These are phyloP conservation scores for Busseola fusca DNA, from an alignment of 2,888 invertebrate species.

Conservation along the genomic window DNA sequence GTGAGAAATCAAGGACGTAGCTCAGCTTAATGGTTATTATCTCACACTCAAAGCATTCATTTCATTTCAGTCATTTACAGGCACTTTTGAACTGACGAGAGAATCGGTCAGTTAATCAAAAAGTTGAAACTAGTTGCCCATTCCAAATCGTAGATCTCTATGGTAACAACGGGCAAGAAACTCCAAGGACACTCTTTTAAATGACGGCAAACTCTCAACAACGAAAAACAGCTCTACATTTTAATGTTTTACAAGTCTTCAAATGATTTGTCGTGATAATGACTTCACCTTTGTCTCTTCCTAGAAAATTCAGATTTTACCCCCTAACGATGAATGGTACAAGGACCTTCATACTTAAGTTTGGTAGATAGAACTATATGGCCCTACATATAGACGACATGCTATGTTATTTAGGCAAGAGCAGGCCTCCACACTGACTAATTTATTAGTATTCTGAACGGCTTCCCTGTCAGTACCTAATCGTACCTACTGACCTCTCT, in stretches of 20 bases:
- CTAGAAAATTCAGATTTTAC: not conserved
- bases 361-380: not conserved
- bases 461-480: constrained; percentile 38
- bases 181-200: too few relatives aligned
- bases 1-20: constrained; percentile 31
- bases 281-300: not conserved
- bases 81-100: not conserved
- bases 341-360: not conserved
- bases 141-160: not conserved
- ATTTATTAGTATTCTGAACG: constrained; percentile 47
- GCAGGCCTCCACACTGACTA: constrained; percentile 28
- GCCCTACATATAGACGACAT: not conserved
- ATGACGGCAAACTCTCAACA: not conserved
- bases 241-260: not conserved
- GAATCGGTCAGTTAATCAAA: not conserved
- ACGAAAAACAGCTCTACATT: not conserved
- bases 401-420: not conserved
- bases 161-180: not conserved
- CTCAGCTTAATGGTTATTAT: not conserved
- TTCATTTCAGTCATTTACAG: not conserved
- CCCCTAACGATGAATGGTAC: not conserved
- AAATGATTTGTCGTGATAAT: not conserved
- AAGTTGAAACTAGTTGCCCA: not conserved
- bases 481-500: constrained; percentile 31
- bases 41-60: not conserved